A percentile compares a stretch with the other conserved stretches of the same genome.
These are phyloP conservation scores for Stratiolaelaps scimitus DNA, from an alignment of 1,140 invertebrate species.

Conservation along the genomic window DNA sequence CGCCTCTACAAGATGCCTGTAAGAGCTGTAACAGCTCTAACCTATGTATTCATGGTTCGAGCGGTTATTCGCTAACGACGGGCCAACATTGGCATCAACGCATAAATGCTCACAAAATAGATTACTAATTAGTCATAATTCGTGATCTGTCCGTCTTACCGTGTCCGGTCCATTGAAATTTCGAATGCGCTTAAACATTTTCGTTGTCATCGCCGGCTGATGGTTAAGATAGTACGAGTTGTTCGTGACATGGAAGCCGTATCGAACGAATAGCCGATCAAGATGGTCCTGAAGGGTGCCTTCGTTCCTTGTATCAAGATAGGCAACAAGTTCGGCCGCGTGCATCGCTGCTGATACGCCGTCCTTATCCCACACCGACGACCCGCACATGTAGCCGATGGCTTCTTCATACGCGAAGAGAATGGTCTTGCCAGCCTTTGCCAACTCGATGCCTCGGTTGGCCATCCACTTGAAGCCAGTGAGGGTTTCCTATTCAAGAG, in stretches of 20 bases:
- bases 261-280: conserved; percentile 58
- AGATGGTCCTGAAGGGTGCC: conserved; percentile 61
- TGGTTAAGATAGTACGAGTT: conserved; percentile 83
- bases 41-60: too few species aligned
- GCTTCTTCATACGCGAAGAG: conserved; percentile 84
- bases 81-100: too few species aligned
- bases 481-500: conserved; percentile 84
- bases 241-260: conserved; percentile 68
- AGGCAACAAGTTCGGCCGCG: conserved; percentile 61
- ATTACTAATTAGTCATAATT: too few species aligned
- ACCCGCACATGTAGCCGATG: conserved; percentile 82
- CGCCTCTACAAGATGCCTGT: too few species aligned
- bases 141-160: conserved; percentile 47
- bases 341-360: conserved; percentile 73
- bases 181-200: conserved; percentile 68
- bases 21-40: too few species aligned
- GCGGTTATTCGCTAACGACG: too few species aligned
- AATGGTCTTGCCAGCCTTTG: conserved; percentile 54
- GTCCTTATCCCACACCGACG: conserved; percentile 81
- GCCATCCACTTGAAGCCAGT: conserved; percentile 99
- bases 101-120: too few species aligned
- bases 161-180: conserved; percentile 54
- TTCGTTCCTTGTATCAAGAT: conserved; percentile 50
- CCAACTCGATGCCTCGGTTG: conserved; percentile 64
- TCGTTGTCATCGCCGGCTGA: conserved; percentile 54